These are phyloP conservation scores for Drosophila ananassae DNA, from an alignment of 1,140 invertebrate species.

Conservation along the genomic window DNA sequence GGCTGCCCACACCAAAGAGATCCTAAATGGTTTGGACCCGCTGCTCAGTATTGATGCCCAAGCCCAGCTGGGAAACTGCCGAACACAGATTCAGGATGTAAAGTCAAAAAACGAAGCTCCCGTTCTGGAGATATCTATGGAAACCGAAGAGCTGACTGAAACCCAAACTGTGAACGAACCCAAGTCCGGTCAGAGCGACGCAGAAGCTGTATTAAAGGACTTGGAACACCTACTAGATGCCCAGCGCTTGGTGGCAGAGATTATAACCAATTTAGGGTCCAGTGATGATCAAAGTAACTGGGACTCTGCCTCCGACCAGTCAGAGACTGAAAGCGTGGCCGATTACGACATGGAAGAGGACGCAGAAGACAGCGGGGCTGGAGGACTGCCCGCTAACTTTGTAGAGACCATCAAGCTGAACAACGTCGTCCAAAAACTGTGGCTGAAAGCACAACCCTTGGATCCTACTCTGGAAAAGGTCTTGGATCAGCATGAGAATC, in stretches of 20 bases:
- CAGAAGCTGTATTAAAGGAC: slow-evolving; percentile 83
- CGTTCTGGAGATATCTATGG: slow-evolving; percentile 42
- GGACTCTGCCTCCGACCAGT: slow-evolving; percentile 53
- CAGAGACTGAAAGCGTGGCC: slow-evolving; percentile 68
- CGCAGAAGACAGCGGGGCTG: slow-evolving; percentile 45
- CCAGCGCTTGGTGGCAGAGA: slow-evolving; percentile 88
- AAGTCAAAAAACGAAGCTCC: slow-evolving; percentile 32
- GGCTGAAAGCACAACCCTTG: slow-evolving; percentile 42
- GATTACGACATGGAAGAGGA: slow-evolving; percentile 62
- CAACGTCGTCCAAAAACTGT: slow-evolving; percentile 58
- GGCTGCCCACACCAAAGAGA: slow-evolving; percentile 46
- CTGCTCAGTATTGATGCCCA: slow-evolving; percentile 36
- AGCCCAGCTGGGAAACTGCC: slow-evolving; percentile 8
- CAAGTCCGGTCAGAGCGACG: slow-evolving; percentile 23
- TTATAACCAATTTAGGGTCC: slow-evolving; percentile 89
- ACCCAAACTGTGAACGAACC: slow-evolving; percentile 4
- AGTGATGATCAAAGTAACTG: slow-evolving; percentile 83
- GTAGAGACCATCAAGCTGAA: slow-evolving; percentile 54
- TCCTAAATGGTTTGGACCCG: slow-evolving; percentile 29
- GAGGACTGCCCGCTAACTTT: slow-evolving; percentile 61
- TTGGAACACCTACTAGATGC: slow-evolving; percentile 86
- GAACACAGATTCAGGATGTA: slow-evolving; percentile 8
- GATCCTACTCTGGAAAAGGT: slow-evolving; percentile 28
- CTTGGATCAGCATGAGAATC: slow-evolving; percentile 18
- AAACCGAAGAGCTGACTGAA: slow-evolving; percentile 38